Percentiles rank a stretch among this genome's conserved stretches.
Conservation (phyloP, 2,888 invertebrate genomes). For the Dynastes grantii region DNA sequence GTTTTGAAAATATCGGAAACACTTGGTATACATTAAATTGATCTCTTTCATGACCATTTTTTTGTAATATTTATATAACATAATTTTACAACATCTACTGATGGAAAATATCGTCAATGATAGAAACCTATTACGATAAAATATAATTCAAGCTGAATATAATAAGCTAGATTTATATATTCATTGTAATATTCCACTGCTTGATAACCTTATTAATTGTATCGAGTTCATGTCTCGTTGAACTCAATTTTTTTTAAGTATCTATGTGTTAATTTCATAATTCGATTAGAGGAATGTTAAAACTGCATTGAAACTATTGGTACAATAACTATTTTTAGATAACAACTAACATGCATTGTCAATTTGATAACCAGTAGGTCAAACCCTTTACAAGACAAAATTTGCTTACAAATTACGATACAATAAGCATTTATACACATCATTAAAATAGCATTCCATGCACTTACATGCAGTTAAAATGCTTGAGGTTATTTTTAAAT, state of each 20-base stretch:
- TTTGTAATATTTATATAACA: background rate
- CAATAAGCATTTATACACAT: no score
- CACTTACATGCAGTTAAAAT: no score
- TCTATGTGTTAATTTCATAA: background rate
- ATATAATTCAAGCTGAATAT: background rate
- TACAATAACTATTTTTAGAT: no score
- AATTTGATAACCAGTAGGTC: no score
- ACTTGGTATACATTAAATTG: background rate
- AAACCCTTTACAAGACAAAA: no score
- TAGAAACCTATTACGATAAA: background rate
- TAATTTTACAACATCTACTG: no score
- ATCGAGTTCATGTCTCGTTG: background rate
- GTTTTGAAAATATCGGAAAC: slow-evolving; percentile 17
- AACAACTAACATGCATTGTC: no score
- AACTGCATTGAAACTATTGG: background rate
- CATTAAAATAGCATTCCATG: no score
- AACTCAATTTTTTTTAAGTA: background rate
- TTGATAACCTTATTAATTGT: slow-evolving; percentile 31
- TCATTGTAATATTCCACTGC: slow-evolving; percentile 22
- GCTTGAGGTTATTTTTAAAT: no score
- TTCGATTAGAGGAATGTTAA: background rate
- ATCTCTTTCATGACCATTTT: background rate
- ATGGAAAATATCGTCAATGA: background rate
- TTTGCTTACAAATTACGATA: no score
- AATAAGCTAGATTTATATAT: slow-evolving; percentile 2